Evolutionary conservation across 2,888 invertebrate genomes (phyloP).

Genomic region (Ypsolopha scabrella): DNA sequence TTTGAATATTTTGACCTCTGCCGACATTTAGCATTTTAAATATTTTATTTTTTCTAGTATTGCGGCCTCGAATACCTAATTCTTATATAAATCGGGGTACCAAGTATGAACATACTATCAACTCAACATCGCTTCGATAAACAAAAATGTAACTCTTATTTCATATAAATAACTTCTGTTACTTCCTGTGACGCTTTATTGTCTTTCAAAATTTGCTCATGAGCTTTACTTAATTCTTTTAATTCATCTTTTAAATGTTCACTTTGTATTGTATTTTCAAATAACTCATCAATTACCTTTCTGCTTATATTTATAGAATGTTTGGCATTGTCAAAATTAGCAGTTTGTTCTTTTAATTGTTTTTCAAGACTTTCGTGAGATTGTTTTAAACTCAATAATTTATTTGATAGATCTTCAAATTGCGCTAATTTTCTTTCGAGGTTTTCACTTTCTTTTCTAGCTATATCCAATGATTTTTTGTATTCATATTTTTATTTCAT

Average conservation of each 20-base stretch:
- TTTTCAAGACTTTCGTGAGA: slow-evolving; percentile 6
- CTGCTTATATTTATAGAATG: slow-evolving; percentile 23
- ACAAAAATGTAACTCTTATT: no score
- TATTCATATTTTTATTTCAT: slow-evolving; percentile 30
- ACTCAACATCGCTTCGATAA: no score
- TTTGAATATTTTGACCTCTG: no score
- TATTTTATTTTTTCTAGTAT: no score
- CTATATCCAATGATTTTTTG: slow-evolving; percentile 26
- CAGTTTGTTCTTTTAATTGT: not conserved
- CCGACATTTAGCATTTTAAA: no score
- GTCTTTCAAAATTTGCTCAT: slow-evolving; percentile 21
- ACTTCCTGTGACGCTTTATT: slow-evolving; percentile 24
- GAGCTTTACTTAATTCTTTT: slow-evolving; percentile 18
- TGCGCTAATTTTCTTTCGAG: slow-evolving; percentile 27
- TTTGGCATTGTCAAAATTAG: slow-evolving; percentile 12
- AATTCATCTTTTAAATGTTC: slow-evolving; percentile 27
- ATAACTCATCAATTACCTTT: slow-evolving; percentile 29
- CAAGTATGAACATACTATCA: no score
- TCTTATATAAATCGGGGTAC: no score
- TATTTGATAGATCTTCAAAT: slow-evolving; percentile 15
- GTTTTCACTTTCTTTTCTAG: slow-evolving; percentile 30
- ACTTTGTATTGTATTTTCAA: slow-evolving; percentile 21
- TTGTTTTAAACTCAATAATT: slow-evolving; percentile 1
- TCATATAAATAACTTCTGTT: no score
- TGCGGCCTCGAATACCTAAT: no score